A percentile compares a stretch with the other conserved stretches of the same genome.
Conservation (phyloP, 2,797 vertebrate species). For the Trematomus bernacchii region DNA sequence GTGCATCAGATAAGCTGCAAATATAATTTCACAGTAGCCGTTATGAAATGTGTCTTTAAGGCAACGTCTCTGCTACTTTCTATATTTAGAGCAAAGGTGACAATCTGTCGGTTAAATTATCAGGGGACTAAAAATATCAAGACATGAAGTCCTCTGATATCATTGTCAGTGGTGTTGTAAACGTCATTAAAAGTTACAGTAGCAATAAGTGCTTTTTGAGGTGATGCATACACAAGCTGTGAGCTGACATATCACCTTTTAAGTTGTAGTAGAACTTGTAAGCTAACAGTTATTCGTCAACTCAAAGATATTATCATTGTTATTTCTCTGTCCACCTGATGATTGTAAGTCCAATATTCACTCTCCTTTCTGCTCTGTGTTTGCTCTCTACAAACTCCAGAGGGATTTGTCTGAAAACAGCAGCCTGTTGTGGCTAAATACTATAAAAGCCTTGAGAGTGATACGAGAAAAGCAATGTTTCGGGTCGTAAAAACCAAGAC, state of each 20-base stretch:
- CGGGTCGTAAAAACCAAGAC: neutral
- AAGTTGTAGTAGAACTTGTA: neutral
- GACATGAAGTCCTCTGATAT: slow-evolving; percentile 42
- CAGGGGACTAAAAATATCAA: slow-evolving; percentile 63
- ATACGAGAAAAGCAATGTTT: neutral
- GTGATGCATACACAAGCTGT: slow-evolving; percentile 25
- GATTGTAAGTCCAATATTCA: neutral
- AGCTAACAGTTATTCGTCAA: neutral
- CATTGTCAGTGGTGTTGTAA: slow-evolving; percentile 24
- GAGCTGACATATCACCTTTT: neutral
- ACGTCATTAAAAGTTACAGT: slow-evolving; percentile 25
- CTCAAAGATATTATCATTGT: neutral
- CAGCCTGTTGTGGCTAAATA: neutral
- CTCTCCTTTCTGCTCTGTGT: slow-evolving; percentile 1
- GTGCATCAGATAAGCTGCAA: slow-evolving; percentile 24
- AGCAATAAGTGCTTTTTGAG: neutral
- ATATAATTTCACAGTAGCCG: slow-evolving; percentile 34
- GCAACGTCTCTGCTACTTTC: slow-evolving; percentile 55
- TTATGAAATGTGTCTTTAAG: slow-evolving; percentile 64
- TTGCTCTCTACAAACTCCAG: neutral
- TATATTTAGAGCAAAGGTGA: slow-evolving; percentile 72
- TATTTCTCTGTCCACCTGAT: neutral
- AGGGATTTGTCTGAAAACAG: neutral
- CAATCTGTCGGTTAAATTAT: slow-evolving; percentile 69
- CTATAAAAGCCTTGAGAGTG: neutral